Percentiles rank a stretch among this genome's conserved stretches.
Evolutionary conservation across 2,113 vertebrate genomes (phyloP).

Genomic region (Nestor notabilis): DNA sequence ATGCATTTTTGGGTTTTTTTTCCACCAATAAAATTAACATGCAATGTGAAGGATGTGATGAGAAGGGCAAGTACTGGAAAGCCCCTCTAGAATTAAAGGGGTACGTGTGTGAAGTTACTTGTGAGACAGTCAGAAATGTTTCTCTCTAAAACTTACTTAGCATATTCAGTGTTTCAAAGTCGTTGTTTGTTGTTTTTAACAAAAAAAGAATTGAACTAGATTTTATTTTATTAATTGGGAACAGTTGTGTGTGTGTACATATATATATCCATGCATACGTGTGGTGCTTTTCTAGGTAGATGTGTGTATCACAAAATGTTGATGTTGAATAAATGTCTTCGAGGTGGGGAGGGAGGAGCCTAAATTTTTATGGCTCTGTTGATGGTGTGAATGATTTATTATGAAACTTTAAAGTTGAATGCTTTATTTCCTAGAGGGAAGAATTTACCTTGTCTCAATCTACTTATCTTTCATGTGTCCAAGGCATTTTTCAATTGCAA

Average conservation of each 20-base stretch:
- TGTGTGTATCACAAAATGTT: background rate
- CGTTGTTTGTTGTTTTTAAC: background rate
- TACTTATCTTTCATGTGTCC: background rate
- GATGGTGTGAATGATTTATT: background rate
- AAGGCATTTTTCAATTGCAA: background rate
- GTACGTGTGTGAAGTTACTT: background rate
- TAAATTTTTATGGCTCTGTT: background rate
- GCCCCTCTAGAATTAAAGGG: background rate
- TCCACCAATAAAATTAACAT: background rate
- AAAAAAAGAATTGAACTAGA: background rate
- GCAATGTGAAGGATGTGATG: background rate
- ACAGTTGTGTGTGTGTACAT: background rate
- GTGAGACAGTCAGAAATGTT: background rate
- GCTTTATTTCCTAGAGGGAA: background rate
- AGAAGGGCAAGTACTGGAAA: background rate
- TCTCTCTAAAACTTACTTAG: background rate
- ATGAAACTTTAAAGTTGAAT: background rate
- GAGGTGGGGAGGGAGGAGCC: background rate
- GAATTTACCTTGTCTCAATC: background rate
- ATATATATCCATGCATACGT: fast-evolving
- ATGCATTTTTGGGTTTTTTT: background rate
- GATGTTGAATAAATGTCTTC: background rate
- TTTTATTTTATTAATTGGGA: background rate
- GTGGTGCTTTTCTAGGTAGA: background rate
- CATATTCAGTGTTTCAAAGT: background rate